Percentiles rank a stretch among this genome's conserved stretches.
Evolutionary conservation across 2,113 vertebrate genomes (phyloP).

Genomic region (Nyctibius bracteatus): DNA sequence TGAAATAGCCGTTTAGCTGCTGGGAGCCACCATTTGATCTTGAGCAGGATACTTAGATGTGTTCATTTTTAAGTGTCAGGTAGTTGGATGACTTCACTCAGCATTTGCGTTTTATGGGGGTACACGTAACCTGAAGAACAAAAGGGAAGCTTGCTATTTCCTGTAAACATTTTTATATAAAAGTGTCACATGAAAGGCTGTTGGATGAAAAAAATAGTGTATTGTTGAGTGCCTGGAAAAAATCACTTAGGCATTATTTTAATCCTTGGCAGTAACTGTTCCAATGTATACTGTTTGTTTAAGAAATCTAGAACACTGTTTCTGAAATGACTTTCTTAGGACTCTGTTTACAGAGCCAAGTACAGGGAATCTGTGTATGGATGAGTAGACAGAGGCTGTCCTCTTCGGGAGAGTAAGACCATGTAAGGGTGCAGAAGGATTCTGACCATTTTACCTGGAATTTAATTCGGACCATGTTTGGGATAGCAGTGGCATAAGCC

Average conservation of each 20-base stretch:
- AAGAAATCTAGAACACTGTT: constrained; percentile 42
- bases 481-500: neutral
- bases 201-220: constrained; percentile 34
- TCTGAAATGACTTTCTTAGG: constrained; percentile 45
- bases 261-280: constrained; percentile 51
- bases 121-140: constrained; percentile 33
- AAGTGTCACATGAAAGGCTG: constrained; percentile 72
- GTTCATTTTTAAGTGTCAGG: constrained; percentile 62
- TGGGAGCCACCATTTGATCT: constrained; percentile 67
- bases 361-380: neutral
- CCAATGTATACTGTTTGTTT: constrained; percentile 56
- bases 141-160: constrained; percentile 59
- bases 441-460: neutral
- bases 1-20: constrained; percentile 59
- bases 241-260: constrained; percentile 55
- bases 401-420: neutral
- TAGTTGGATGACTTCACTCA: constrained; percentile 4
- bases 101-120: constrained; percentile 8
- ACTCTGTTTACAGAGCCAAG: neutral
- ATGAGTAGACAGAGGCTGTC: constrained; percentile 17
- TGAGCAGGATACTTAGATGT: constrained; percentile 47
- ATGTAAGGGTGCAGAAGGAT: constrained; percentile 43
- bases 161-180: constrained; percentile 70
- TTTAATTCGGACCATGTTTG: neutral
- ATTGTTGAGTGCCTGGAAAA: constrained; percentile 67